Evolutionary conservation across 30 jellyfish, hydroid and myxozoan species (phyloP), one percentile per base, ranked within the genome.

Genomic region (Turritopsis dohrnii): DNA sequence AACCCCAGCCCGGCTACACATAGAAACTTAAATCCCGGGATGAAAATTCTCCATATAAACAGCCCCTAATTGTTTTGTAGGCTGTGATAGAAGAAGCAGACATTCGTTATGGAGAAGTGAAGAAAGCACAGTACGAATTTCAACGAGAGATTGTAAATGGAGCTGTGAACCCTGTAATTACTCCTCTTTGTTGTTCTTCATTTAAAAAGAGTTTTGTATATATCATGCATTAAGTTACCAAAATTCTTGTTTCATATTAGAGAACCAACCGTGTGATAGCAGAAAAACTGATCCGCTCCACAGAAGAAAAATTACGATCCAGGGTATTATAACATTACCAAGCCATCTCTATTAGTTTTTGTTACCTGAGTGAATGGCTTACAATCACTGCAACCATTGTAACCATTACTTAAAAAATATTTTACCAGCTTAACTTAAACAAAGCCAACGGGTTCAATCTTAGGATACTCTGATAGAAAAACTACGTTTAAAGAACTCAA

Each of bases 1-100:
- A n/a, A n/a, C n/a, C n/a, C n/a, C n/a, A n/a, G n/a, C n/a, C n/a
- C n/a, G n/a, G n/a, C n/a, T n/a, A n/a, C n/a, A n/a, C n/a, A n/a
- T n/a, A n/a, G n/a, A n/a, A n/a, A n/a, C n/a, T n/a, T n/a, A n/a
- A n/a, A n/a, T n/a, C n/a, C n/a, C n/a, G n/a, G n/a, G n/a, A n/a
- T n/a, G n/a, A n/a, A n/a, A n/a, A n/a, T n/a, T n/a, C n/a, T n/a
- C n/a, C 60, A 13, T 41, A 3, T 41, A 41, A 41, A 41, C 23
- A 41, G 13, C 60, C 60, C 5, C 13, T 41, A 13, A 60, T 29
- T 18, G 19, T 66, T 73, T 71, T 8, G 23, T 30, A 92, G 97
- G 97, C 97, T 66, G 96, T 83, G 20, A 92, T 92, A 96, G 96
- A 92, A 66, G 97, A 92, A 81, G 96, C 97, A 16, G 97, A 92